phyloP scores from a whole-genome alignment of 2,113 vertebrate species.

The Varanus komodoensis region DNA sequence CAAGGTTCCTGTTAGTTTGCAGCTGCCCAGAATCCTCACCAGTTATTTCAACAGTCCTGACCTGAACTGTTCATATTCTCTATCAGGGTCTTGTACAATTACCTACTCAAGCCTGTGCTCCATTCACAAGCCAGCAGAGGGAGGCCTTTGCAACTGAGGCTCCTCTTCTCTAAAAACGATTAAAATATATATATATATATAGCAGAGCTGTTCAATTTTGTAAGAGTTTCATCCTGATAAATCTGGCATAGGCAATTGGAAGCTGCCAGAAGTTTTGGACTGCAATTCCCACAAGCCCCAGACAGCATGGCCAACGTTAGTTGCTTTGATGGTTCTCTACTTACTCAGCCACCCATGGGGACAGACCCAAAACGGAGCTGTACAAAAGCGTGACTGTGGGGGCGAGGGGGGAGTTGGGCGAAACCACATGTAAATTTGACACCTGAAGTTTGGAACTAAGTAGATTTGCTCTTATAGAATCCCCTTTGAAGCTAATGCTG shows the following conservation, averaged over 20 bases:
- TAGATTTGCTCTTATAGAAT: background rate
- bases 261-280: background rate
- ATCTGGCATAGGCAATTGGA: no score
- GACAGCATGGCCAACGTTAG: background rate
- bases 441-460: background rate
- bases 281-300: background rate
- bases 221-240: no score
- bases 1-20: background rate
- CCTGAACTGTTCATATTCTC: background rate
- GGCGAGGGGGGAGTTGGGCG: no score
- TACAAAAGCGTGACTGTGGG: background rate
- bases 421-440: background rate
- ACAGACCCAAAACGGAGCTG: no score
- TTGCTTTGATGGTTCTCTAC: background rate
- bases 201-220: no score
- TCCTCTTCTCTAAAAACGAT: background rate
- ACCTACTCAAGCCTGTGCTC: background rate
- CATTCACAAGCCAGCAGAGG: background rate
- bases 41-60: background rate
- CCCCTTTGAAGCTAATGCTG: background rate
- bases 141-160: background rate
- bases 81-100: background rate
- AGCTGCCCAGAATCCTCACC: background rate
- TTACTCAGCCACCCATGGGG: background rate
- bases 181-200: no score